These are phyloP conservation scores for Anableps anableps DNA, from an alignment of 2,797 vertebrate species.

Conservation along the genomic window DNA sequence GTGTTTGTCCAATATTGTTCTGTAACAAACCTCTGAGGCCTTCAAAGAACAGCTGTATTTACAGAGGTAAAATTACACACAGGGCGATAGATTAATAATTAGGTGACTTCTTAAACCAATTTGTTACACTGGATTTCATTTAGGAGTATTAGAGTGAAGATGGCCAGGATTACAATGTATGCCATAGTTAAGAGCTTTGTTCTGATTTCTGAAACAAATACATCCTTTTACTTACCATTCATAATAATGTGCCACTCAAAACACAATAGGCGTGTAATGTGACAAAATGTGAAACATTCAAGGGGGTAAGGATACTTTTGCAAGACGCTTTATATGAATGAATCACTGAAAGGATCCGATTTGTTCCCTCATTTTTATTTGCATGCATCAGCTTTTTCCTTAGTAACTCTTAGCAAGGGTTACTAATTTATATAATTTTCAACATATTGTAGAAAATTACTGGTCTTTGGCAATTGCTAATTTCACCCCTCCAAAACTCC, in stretches of 20 bases:
- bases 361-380: conserved; percentile 29
- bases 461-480: conserved; percentile 51
- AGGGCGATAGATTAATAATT: neutral
- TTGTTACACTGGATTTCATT: neutral
- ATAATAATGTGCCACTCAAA: neutral
- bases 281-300: neutral
- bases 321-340: neutral
- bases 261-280: neutral
- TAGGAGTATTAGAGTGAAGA: neutral
- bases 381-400: conserved; percentile 47
- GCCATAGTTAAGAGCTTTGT: neutral
- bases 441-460: conserved; percentile 58
- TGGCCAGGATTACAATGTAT: neutral
- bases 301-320: neutral
- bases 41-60: neutral
- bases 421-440: conserved; percentile 41
- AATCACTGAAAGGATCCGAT: no score
- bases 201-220: no score
- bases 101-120: neutral
- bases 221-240: neutral
- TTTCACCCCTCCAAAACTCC: neutral
- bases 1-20: neutral
- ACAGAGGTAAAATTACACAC: neutral
- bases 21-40: neutral
- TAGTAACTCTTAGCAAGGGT: conserved; percentile 54